Evolutionary conservation across 1,140 invertebrate species (phyloP), one percentile per base, ranked within the genome.

Genomic region (Platyura marginata): DNA sequence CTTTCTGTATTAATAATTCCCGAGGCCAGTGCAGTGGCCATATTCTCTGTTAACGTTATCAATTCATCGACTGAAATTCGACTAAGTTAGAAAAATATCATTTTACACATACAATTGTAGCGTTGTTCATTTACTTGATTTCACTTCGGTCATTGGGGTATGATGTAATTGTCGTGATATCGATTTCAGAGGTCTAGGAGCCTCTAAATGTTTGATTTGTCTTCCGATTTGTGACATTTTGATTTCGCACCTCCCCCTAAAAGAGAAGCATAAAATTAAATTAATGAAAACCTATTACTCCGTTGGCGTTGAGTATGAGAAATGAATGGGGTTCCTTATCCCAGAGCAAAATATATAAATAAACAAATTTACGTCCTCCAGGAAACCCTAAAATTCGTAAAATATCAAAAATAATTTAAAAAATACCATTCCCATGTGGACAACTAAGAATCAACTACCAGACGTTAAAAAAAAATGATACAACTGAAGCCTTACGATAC

Each of bases 111-210:
- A 42, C 38, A 34, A 43, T 40, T 44, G 20, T n/a, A n/a, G 11
- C 13, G 16, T 34, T 6, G 25, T 13, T 9, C 34, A 46, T 34
- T 37, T 36, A 49, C 42, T 46, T 21, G 33, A 41, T 35, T 38
- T 5, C 23, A 25, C 16, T 38, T 32, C 44, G 23, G 21, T 2
- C 29, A 36, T 42, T n/a, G 21, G 11, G 21, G 37, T 42, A 32
- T 33, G 21, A 29, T 34, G 40, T 43, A 42, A 42, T 44, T 11
- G 22, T 10, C 39, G 11, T 33, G 29, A 42, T 38, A 68, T 67
- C 46, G 69, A 69, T 66, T 79, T 81, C 46, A 80, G 64, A 50
- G 76, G 75, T 59, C 77, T 69, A 46, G 77, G 77, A 52, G 78
- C 72, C 62, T 80, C 77, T 49, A 79, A 64, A 66, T 78, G 79